phyloP scores from a whole-genome alignment of 2,113 vertebrate species.

The Archilochus colubris region DNA sequence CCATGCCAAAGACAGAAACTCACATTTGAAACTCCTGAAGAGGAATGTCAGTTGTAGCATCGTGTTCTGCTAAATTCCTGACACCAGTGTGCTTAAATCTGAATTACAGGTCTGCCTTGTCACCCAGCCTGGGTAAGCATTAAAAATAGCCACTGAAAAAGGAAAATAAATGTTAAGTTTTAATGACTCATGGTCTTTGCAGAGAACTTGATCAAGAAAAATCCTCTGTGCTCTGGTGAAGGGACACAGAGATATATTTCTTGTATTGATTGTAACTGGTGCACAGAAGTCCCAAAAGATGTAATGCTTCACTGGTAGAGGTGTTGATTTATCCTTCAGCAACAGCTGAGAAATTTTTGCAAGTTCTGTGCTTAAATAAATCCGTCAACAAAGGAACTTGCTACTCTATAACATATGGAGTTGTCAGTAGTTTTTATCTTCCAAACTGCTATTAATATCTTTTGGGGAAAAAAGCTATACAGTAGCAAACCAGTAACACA shows the following conservation, averaged over 20 bases:
- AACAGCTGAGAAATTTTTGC: conserved; percentile 6
- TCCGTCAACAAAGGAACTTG: background rate
- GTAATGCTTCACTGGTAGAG: background rate
- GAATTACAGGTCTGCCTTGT: background rate
- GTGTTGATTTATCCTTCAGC: conserved; percentile 20
- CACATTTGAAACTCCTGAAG: background rate
- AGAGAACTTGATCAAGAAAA: background rate
- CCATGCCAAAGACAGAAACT: background rate
- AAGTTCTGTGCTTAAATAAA: conserved; percentile 12
- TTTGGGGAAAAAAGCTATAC: background rate
- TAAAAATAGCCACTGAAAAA: background rate
- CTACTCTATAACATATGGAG: background rate
- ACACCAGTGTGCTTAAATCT: background rate
- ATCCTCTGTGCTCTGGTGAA: background rate
- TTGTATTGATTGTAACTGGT: background rate
- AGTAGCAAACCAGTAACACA: background rate
- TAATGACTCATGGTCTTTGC: background rate
- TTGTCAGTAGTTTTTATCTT: conserved; percentile 18
- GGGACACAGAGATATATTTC: background rate
- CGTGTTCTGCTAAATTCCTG: background rate
- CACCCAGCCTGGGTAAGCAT: background rate
- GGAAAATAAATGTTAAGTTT: background rate
- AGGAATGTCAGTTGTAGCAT: background rate
- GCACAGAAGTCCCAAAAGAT: background rate
- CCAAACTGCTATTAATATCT: background rate